Evolutionary conservation across 2,888 invertebrate species (phyloP), one percentile per base, ranked within the genome.

Genomic region (Dascillus cervinus): DNA sequence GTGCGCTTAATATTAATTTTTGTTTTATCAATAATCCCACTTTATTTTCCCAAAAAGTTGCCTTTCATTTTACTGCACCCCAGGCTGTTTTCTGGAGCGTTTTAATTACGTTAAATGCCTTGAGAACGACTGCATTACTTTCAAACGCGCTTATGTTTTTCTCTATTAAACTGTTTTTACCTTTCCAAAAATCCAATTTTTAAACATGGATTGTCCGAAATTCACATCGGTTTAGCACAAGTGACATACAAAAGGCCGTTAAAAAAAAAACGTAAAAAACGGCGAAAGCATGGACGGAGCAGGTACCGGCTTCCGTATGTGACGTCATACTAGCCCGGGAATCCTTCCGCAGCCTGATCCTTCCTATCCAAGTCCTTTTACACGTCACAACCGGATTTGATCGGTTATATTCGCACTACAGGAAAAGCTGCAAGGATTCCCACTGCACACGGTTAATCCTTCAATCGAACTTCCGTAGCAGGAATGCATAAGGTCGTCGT

Each of bases 291-390:
- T 56, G 56, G 55, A 58, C 56, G 58, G 53, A 53, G 45, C 43
- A 45, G 42, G 43, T 49, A 56, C 36, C 32, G 36, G 53, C 56
- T 61, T 58, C 60, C 60, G 59, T 52, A 54, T 53, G 50, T 63
- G 62, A 64, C 64, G 64, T 63, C 64, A 64, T 55, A 57, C 59
- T 56, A 49, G 56, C 60, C 60, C 56, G 58, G 59, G 60, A 57
- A 55, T 56, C 56, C 52, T 54, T 53, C 55, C 58, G 51, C 54
- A 55, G 58, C 57, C 55, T 48, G 52, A 53, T 44, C 48, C 52
- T 51, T 45, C 49, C 47, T 36, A 36, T 35, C 37, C 37, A 27
- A 39, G 33, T 36, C 33, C 37, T 30, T 32, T n/a, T 32, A 35
- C 46, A 49, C 39, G 32, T 36, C 35, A 41, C 44, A 44, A 46